Base-by-base conservation (phyloP, 2,113 vertebrate genomes). In the Lanius collurio region DNA sequence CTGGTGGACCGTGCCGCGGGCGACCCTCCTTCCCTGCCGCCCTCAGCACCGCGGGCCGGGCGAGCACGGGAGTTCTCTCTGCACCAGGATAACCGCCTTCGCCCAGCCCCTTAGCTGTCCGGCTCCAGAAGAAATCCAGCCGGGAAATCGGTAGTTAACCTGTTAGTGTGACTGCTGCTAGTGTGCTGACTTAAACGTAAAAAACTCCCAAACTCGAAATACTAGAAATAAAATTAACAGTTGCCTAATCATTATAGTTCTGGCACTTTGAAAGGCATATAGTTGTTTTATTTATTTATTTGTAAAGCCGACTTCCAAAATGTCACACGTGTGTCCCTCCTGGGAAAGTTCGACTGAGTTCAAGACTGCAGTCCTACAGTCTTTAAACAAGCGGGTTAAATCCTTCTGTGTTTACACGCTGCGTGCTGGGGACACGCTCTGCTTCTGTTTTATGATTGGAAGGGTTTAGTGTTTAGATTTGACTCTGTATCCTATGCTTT, bases 81-180 rank as follows among this genome's bases (percentile, higher is more conserved):
- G 9, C 24, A 16, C 4, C 26, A 1, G 30, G 39, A 47, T 3
- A 10, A 8, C 15, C 6, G 10, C 11, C 42, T 33, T n/a, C 26
- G 2, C 20, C 6, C 15, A 3, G 0, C 2, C 1, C 9, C 2
- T 8, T 27, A 18, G 20, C n/a, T 35, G 3, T 3, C 11, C 2
- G 37, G 24, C 28, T 18, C 15, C 41, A 2, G 31, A 3, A 35
- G 35, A 41, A 80, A 46, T 8, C n/a, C 44, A 20, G 1, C 15
- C 8, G 27, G 47, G 60, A 80, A 55, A 49, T 1, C 1, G 4
- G 62, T 18, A 10, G 42, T 63, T 39, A 1, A 33, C 24, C n/a
- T 37, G 35, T 28, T 30, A 15, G 22, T 1, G 11, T 37, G 33
- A 28, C 76, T 31, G 67, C 55, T 28, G 57, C 70, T 15, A 27